phyloP scores from a whole-genome alignment of 1,140 invertebrate genomes.

The Papilio glaucus region DNA sequence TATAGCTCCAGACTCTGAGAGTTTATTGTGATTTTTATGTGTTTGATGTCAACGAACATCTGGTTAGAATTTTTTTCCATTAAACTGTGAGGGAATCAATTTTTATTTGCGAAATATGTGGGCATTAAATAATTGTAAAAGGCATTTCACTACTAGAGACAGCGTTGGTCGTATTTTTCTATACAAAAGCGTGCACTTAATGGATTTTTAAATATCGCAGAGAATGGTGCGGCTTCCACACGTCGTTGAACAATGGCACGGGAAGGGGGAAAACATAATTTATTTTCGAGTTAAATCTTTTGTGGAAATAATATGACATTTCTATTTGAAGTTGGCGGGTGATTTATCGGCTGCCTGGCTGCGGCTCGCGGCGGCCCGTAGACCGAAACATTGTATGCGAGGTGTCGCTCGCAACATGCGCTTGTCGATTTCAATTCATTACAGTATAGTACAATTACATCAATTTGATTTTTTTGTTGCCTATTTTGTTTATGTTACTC shows the following conservation, averaged over 20 bases:
- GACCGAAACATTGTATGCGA: conserved; percentile 58
- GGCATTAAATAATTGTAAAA: conserved; percentile 18
- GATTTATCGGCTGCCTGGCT: conserved; percentile 78
- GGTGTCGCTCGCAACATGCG: conserved; percentile 54
- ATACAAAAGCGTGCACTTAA: conserved; percentile 80
- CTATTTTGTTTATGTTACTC: background rate
- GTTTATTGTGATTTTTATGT: too few species aligned
- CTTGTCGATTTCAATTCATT: conserved; percentile 32
- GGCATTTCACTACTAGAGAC: conserved; percentile 49
- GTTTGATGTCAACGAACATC: background rate
- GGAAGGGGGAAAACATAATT: conserved; percentile 81
- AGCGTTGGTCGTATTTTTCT: conserved; percentile 58
- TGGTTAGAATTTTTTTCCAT: background rate
- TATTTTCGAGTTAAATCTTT: conserved; percentile 84
- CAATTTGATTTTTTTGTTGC: conserved; percentile 12
- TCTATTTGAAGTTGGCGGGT: conserved; percentile 80
- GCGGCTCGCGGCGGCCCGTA: conserved; percentile 54
- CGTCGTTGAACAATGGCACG: conserved; percentile 76
- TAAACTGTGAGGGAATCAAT: background rate
- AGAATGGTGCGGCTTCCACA: conserved; percentile 77
- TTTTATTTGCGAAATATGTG: background rate
- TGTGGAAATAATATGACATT: conserved; percentile 83
- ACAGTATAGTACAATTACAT: too few species aligned
- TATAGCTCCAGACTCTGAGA: too few species aligned
- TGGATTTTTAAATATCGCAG: conserved; percentile 82